Percentiles rank a stretch among this genome's conserved stretches.
phyloP scores from a whole-genome alignment of 2,797 vertebrate species.

The Rhinatrema bivittatum region DNA sequence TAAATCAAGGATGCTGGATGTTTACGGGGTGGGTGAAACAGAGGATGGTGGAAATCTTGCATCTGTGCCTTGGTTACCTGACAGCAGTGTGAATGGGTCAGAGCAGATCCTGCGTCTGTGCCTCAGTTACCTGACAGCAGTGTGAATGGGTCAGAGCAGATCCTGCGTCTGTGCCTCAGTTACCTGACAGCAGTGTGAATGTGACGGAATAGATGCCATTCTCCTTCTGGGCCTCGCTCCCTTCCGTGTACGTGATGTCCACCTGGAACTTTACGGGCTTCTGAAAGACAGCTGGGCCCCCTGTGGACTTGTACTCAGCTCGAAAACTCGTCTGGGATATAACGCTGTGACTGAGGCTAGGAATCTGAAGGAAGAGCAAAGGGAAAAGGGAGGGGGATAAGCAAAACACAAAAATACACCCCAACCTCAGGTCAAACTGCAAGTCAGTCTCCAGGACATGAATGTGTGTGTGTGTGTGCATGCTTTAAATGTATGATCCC shows the following conservation, averaged over 20 bases:
- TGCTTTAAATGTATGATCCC: too few species aligned
- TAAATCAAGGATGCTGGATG: too few species aligned
- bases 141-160: too few species aligned
- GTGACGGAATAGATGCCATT: constrained; percentile 96
- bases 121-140: constrained; percentile 96
- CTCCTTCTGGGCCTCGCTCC: constrained; percentile 87
- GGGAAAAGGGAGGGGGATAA: accelerated
- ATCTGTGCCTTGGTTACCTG: too few species aligned
- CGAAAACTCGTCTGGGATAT: constrained; percentile 97
- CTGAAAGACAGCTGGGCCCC: constrained; percentile 95
- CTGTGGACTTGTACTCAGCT: constrained; percentile 93
- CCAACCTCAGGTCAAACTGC: too few species aligned
- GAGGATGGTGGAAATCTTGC: too few species aligned
- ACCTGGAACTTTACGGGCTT: constrained; percentile 98
- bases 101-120: too few species aligned
- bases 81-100: constrained; percentile 93
- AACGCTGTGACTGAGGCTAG: constrained; percentile 98
- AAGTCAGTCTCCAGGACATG: too few species aligned
- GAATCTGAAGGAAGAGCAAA: constrained; percentile 65
- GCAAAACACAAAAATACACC: neutral
- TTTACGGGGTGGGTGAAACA: too few species aligned
- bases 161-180: too few species aligned
- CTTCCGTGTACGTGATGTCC: constrained; percentile 97
- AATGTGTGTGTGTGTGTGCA: too few species aligned
- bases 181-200: constrained; percentile 95